Evolutionary conservation across 1,140 invertebrate genomes (phyloP).

Genomic region (Cyphomyrmex costatus): DNA sequence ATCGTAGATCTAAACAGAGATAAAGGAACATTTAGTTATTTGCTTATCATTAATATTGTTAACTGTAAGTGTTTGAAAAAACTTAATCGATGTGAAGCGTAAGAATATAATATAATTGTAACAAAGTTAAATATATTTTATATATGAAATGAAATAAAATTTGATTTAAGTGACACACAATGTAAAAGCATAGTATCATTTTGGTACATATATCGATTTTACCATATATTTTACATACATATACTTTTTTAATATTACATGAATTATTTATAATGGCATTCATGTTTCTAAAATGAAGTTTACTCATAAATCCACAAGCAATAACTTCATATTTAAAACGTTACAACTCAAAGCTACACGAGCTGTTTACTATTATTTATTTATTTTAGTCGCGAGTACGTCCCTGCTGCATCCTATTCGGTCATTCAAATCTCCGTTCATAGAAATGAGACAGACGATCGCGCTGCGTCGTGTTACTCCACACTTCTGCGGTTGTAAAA

Average conservation of each 20-base stretch:
- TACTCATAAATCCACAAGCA: neutral
- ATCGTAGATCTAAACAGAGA: neutral
- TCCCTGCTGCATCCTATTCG: slow-evolving; percentile 73
- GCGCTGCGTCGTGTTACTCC: slow-evolving; percentile 51
- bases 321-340: neutral
- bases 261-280: too few species aligned
- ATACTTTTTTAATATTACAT: neutral
- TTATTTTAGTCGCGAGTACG: slow-evolving; percentile 31
- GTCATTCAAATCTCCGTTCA: slow-evolving; percentile 79
- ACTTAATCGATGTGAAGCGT: neutral
- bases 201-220: neutral
- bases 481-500: slow-evolving; percentile 53
- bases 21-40: neutral
- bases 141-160: neutral
- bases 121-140: neutral
- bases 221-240: neutral
- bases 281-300: neutral
- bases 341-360: neutral
- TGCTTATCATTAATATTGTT: neutral
- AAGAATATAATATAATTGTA: slow-evolving; percentile 13
- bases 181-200: neutral
- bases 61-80: neutral
- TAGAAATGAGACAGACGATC: slow-evolving; percentile 72
- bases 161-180: neutral
- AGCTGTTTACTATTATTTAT: neutral